These are phyloP conservation scores for Nebria salina DNA, from an alignment of 2,888 invertebrate genomes.

Conservation along the genomic window DNA sequence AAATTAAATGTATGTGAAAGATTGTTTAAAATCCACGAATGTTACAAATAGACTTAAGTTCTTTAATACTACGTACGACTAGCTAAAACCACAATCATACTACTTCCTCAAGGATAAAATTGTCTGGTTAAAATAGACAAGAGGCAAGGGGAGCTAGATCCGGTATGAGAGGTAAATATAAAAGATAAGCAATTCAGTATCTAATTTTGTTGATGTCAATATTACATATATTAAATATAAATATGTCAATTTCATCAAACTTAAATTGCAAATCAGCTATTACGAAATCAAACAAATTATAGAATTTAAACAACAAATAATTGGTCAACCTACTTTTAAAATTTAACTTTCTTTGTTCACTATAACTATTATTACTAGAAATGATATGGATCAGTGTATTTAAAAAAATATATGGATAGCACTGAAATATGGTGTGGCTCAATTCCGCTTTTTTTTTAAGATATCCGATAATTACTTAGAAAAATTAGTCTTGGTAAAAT, in stretches of 20 bases:
- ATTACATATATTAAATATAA: neutral
- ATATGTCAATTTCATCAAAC: neutral
- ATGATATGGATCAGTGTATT: too few relatives aligned
- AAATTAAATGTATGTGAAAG: too few relatives aligned
- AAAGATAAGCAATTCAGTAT: neutral
- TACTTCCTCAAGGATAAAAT: neutral
- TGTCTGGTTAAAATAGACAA: neutral
- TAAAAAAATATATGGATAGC: too few relatives aligned
- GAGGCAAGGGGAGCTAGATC: too few relatives aligned
- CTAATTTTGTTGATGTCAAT: neutral
- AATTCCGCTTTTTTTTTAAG: too few relatives aligned
- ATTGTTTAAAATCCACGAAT: too few relatives aligned
- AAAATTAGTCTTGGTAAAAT: too few relatives aligned
- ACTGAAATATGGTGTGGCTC: too few relatives aligned
- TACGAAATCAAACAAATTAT: neutral
- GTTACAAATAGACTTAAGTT: neutral
- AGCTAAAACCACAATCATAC: neutral
- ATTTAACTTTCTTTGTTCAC: neutral
- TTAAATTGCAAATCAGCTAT: neutral
- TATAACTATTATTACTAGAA: too few relatives aligned
- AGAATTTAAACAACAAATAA: neutral
- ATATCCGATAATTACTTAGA: too few relatives aligned
- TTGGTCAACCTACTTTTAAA: neutral
- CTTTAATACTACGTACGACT: neutral
- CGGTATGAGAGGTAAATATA: neutral